A percentile compares a stretch with the other conserved stretches of the same genome.
These are phyloP conservation scores for Popillia japonica DNA, from an alignment of 1,140 invertebrate genomes.

Conservation along the genomic window DNA sequence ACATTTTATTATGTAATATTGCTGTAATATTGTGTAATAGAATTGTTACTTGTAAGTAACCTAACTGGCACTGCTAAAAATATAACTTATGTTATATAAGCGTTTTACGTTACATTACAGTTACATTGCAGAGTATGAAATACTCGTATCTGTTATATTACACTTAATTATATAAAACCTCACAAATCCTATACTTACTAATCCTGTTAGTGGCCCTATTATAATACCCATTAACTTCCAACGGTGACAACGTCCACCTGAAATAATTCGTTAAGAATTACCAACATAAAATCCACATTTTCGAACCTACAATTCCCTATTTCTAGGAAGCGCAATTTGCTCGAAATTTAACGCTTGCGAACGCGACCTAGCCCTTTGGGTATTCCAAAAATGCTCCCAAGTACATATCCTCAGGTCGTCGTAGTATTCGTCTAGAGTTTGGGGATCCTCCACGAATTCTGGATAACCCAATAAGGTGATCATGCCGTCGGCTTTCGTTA, in stretches of 20 bases:
- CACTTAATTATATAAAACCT: not conserved
- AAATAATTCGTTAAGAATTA: not conserved
- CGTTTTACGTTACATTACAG: too few species aligned
- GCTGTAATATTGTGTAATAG: too few species aligned
- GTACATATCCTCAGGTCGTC: conserved; percentile 50
- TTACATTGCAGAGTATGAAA: too few species aligned
- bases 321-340: conserved; percentile 44
- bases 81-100: too few species aligned
- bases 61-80: too few species aligned
- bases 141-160: too few species aligned
- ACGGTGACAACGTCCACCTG: conserved; percentile 56
- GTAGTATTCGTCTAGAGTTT: conserved; percentile 52
- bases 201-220: conserved; percentile 55
- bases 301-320: conserved; percentile 49
- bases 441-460: conserved; percentile 47
- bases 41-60: too few species aligned
- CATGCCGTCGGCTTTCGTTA: conserved; percentile 52
- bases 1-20: too few species aligned
- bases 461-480: conserved; percentile 53
- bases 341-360: conserved; percentile 50
- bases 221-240: conserved; percentile 56
- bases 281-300: not conserved
- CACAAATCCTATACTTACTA: conserved; percentile 47
- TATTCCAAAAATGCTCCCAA: conserved; percentile 55
- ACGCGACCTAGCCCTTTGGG: conserved; percentile 52